Evolutionary conservation across 2,113 vertebrate species (phyloP), one percentile per base, ranked within the genome.

Genomic region (Smithornis capensis): DNA sequence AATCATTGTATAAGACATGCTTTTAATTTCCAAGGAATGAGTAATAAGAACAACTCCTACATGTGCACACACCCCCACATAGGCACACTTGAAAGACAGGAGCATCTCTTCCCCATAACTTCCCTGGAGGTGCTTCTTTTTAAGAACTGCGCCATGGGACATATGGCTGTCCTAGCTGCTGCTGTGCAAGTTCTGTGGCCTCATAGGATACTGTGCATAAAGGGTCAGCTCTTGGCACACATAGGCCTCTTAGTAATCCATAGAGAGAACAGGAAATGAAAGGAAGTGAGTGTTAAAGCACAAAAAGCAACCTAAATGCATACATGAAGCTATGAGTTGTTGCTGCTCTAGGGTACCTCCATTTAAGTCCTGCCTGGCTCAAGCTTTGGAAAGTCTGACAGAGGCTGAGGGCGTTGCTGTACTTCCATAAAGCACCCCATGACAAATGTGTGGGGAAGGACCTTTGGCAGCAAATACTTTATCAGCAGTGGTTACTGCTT

Each of bases 101-200:
- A 91, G 29, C 33, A 19, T 28, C 81, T 49, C 31, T 84, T 92
- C 33, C 60, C 74, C 40, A 5, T 22, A 49, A n/a, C 35, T 75
- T 19, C 60, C 60, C 63, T 29, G 50, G 16, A n/a, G 70, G 28
- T 35, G 3, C 17, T 80, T 45, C 57, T 44, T 60, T 81, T 52
- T 23, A 22, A 60, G 44, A 85, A 33, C 27, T 1, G 0, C 14
- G 4, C 22, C 0, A 0, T 4, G 33, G 55, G 40, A 27, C 40
- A 6, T 0, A 5, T 47, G 65, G 52, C 45, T 40, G 25, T 40
- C 9, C 27, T 37, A 25, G 68, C 23, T 57, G 40, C 50, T 55
- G 49, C 69, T 62, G 33, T 14, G 6, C 28, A 4, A 29, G 33
- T 17, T 23, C 38, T 6, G 18, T 47, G 57, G 31, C 24, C 49